Percentiles rank a stretch among this genome's conserved stretches.
These are phyloP conservation scores for Dicranocentrus wangi DNA, from an alignment of 2,888 invertebrate species.

Conservation along the genomic window DNA sequence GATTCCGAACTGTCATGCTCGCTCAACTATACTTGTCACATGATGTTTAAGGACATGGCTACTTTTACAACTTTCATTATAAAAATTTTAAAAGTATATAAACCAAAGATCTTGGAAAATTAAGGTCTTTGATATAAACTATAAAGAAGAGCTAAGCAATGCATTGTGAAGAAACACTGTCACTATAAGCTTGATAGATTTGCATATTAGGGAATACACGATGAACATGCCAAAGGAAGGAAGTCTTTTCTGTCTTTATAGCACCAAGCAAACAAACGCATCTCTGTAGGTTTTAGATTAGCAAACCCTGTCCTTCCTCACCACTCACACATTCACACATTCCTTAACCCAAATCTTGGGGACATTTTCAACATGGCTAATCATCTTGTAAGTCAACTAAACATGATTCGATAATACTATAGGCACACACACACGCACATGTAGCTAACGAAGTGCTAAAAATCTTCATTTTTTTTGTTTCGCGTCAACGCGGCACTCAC, in stretches of 20 bases:
- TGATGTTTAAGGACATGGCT: too few relatives aligned
- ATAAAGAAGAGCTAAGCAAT: too few relatives aligned
- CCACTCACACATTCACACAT: neutral
- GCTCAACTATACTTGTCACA: too few relatives aligned
- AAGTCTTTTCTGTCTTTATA: neutral
- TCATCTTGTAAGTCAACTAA: neutral
- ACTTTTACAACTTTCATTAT: too few relatives aligned
- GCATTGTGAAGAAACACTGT: too few relatives aligned
- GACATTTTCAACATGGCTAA: neutral
- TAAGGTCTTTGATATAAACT: too few relatives aligned
- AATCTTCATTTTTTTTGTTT: neutral
- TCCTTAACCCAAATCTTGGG: constrained; percentile 42
- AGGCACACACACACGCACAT: neutral
- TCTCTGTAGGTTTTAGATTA: neutral
- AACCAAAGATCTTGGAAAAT: too few relatives aligned
- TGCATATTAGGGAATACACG: neutral
- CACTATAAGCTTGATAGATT: neutral
- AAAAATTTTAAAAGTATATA: too few relatives aligned
- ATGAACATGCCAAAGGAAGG: neutral
- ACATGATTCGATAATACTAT: neutral
- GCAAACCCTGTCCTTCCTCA: constrained; percentile 3
- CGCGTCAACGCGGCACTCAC: too few relatives aligned
- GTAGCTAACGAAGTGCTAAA: neutral
- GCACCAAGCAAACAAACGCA: neutral
- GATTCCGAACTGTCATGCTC: too few relatives aligned